Evolutionary conservation across 2,888 invertebrate species (phyloP).

Genomic region (Agriopis marginaria): DNA sequence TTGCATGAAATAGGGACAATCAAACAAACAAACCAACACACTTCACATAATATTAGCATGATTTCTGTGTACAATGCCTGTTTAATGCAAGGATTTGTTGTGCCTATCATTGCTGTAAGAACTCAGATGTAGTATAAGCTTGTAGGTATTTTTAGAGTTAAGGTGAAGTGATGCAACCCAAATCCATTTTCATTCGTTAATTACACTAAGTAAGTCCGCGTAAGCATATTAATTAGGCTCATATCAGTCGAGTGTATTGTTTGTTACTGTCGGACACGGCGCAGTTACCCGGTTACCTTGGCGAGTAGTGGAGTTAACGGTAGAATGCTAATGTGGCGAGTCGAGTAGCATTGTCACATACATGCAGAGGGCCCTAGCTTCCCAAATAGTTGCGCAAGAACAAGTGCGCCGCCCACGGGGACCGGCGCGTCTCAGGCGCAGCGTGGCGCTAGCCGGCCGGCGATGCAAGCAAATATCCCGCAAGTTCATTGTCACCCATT

Average conservation of each 20-base stretch:
- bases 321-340: slow-evolving; percentile 79
- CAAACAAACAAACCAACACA: no score
- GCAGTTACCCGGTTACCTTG: slow-evolving; percentile 43
- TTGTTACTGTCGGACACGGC: slow-evolving; percentile 40
- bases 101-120: neutral
- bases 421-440: slow-evolving; percentile 39
- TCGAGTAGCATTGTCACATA: slow-evolving; percentile 68
- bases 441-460: slow-evolving; percentile 46
- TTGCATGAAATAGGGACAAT: no score
- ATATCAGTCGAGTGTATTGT: slow-evolving; percentile 43
- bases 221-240: slow-evolving; percentile 46
- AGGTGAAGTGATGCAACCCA: slow-evolving; percentile 46
- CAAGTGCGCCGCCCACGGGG: slow-evolving; percentile 72
- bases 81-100: no score
- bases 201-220: slow-evolving; percentile 44
- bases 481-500: slow-evolving; percentile 80
- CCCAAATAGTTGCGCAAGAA: slow-evolving; percentile 78
- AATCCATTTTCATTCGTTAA: slow-evolving; percentile 44
- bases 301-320: slow-evolving; percentile 73
- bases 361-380: slow-evolving; percentile 61
- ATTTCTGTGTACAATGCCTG: no score
- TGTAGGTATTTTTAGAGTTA: slow-evolving; percentile 9
- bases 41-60: no score
- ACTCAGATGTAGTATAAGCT: neutral
- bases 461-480: slow-evolving; percentile 52